phyloP scores from a whole-genome alignment of 2,797 vertebrate genomes.

The Emys orbicularis region DNA sequence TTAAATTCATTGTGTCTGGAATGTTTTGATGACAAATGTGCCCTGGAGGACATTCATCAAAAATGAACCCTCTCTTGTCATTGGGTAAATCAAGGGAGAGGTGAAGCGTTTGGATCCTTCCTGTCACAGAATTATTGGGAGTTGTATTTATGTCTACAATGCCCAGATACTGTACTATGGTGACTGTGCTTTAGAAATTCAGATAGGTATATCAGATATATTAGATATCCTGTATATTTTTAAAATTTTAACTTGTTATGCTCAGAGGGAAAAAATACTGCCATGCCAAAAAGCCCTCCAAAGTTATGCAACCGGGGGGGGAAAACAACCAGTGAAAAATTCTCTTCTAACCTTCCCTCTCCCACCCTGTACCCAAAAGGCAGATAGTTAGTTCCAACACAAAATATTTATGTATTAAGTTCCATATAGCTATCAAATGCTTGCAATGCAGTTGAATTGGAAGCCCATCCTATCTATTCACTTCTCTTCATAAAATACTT shows the following conservation, averaged over 20 bases:
- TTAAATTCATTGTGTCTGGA: background rate
- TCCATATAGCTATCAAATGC: background rate
- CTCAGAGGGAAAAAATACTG: background rate
- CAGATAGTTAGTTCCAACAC: background rate
- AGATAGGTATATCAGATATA: background rate
- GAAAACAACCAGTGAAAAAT: background rate
- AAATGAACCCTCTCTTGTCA: background rate
- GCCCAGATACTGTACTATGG: background rate
- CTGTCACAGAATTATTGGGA: slow-evolving; percentile 13
- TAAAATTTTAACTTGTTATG: background rate
- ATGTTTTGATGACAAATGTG: background rate
- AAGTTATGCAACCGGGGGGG: background rate
- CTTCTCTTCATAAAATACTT: background rate
- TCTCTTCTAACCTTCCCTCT: background rate
- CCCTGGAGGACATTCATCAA: background rate
- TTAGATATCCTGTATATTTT: background rate
- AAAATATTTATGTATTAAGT: background rate
- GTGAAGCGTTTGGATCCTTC: background rate
- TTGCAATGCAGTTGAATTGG: background rate
- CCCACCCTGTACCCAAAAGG: background rate
- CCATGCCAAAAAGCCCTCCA: background rate
- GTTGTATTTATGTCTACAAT: background rate
- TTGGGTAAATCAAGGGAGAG: slow-evolving; percentile 9
- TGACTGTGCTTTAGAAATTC: background rate
- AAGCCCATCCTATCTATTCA: background rate